A percentile compares a stretch with the other conserved stretches of the same genome.
These are phyloP conservation scores for Aurelia sp. DNA, from an alignment of 30 jellyfish, hydroid and myxozoan species.

Conservation along the genomic window DNA sequence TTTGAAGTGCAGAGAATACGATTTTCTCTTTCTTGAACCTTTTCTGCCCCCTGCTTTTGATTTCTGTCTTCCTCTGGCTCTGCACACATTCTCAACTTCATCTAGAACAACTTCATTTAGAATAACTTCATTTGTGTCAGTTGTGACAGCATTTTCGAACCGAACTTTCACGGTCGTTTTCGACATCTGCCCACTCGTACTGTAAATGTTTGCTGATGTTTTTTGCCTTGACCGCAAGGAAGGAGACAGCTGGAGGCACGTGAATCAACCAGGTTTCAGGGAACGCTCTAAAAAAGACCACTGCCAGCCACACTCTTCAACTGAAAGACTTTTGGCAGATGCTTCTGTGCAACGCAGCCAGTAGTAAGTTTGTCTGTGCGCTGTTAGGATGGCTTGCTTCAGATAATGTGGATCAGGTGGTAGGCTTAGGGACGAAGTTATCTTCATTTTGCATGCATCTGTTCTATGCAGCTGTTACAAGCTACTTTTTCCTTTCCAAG, in stretches of 20 bases:
- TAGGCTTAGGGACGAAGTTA: slow-evolving; percentile 44
- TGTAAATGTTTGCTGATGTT: slow-evolving; percentile 22
- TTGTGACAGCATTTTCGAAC: too few relatives aligned
- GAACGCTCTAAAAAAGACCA: slow-evolving; percentile 21
- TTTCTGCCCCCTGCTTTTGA: too few relatives aligned
- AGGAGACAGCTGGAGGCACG: slow-evolving; percentile 54
- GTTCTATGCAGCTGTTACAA: slow-evolving; percentile 17
- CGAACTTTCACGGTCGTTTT: too few relatives aligned
- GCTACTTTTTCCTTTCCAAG: slow-evolving; percentile 21
- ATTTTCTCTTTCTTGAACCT: too few relatives aligned
- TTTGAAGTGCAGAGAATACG: too few relatives aligned
- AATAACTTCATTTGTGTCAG: too few relatives aligned
- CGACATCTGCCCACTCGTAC: slow-evolving; percentile 50
- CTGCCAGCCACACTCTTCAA: slow-evolving; percentile 43
- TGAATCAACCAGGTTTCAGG: slow-evolving; percentile 51
- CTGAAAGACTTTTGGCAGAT: slow-evolving; percentile 20
- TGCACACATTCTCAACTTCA: too few relatives aligned
- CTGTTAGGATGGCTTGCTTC: slow-evolving; percentile 60
- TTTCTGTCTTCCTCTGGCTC: too few relatives aligned
- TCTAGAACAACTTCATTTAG: too few relatives aligned
- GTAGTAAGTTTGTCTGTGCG: slow-evolving; percentile 45
- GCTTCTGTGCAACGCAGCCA: slow-evolving; percentile 45
- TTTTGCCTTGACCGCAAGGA: slow-evolving; percentile 50
- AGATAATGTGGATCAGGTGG: slow-evolving; percentile 51
- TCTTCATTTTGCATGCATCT: slow-evolving; percentile 13